phyloP scores from a whole-genome alignment of 2,113 vertebrate species.

The Hoplias malabaricus region DNA sequence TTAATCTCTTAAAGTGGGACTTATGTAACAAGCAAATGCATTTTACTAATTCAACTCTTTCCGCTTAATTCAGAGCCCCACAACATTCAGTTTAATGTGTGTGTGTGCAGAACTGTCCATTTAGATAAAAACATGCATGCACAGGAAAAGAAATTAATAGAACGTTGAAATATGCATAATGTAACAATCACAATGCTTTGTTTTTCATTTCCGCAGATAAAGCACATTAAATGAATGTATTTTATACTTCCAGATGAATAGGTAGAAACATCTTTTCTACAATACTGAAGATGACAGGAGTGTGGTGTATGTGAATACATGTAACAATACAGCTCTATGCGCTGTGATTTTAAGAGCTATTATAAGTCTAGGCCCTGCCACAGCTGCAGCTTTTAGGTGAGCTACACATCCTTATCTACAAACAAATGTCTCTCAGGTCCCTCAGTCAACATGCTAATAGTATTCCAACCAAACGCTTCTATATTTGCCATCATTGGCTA shows the following conservation, averaged over 20 bases:
- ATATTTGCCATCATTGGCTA: not conserved
- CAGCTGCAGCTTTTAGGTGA: not conserved
- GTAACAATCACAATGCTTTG: not conserved
- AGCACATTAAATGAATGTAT: not conserved
- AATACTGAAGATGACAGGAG: not conserved
- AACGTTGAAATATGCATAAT: not conserved
- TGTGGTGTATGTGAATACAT: not conserved
- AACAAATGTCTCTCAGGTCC: not conserved
- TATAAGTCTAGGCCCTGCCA: not conserved
- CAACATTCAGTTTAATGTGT: not conserved
- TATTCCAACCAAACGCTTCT: no score
- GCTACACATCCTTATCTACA: not conserved
- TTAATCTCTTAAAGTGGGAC: constrained; percentile 53
- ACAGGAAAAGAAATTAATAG: not conserved
- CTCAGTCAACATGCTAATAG: not conserved
- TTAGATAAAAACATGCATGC: not conserved
- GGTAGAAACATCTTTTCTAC: not conserved
- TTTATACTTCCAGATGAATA: not conserved
- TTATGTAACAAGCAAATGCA: constrained; percentile 50
- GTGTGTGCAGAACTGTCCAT: not conserved
- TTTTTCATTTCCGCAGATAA: no score
- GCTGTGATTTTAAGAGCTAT: not conserved
- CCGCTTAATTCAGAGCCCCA: not conserved
- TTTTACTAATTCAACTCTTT: constrained; percentile 36
- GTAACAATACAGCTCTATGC: not conserved